Conservation (phyloP, 2,888 invertebrate genomes). For the Leptopilina drosophilae region DNA sequence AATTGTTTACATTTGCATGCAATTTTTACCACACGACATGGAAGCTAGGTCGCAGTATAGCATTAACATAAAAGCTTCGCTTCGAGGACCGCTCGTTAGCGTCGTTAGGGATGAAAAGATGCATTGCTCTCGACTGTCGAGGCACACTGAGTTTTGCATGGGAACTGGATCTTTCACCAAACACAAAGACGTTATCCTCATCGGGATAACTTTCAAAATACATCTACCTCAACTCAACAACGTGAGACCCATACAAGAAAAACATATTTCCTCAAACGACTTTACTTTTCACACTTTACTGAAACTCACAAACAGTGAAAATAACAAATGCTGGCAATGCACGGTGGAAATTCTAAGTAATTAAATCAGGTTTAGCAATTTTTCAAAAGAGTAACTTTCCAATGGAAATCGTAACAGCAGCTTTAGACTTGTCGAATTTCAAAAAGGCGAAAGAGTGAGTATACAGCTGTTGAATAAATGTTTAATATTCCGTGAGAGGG, state of each 20-base stretch:
- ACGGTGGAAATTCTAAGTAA: too few relatives aligned
- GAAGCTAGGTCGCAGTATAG: conserved; percentile 54
- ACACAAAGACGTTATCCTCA: neutral
- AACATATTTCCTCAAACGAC: too few relatives aligned
- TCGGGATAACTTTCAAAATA: neutral
- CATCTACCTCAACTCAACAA: neutral
- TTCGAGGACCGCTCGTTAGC: conserved; percentile 65
- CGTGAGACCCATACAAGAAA: neutral
- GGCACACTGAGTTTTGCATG: neutral
- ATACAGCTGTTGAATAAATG: neutral
- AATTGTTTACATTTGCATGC: conserved; percentile 71
- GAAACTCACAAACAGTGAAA: too few relatives aligned
- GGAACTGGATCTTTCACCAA: neutral
- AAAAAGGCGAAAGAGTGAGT: neutral
- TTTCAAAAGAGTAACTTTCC: too few relatives aligned
- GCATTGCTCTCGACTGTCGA: conserved; percentile 21
- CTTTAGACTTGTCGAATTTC: too few relatives aligned
- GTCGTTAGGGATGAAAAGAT: conserved; percentile 63
- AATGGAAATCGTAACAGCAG: too few relatives aligned
- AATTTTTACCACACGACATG: conserved; percentile 59
- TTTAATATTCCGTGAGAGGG: conserved; percentile 6
- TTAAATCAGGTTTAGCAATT: too few relatives aligned
- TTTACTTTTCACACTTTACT: too few relatives aligned
- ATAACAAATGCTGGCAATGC: too few relatives aligned
- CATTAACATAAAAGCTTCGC: conserved; percentile 60